A percentile compares a stretch with the other conserved stretches of the same genome.
These are phyloP conservation scores for Aix galericulata DNA, from an alignment of 2,113 vertebrate genomes.

Conservation along the genomic window DNA sequence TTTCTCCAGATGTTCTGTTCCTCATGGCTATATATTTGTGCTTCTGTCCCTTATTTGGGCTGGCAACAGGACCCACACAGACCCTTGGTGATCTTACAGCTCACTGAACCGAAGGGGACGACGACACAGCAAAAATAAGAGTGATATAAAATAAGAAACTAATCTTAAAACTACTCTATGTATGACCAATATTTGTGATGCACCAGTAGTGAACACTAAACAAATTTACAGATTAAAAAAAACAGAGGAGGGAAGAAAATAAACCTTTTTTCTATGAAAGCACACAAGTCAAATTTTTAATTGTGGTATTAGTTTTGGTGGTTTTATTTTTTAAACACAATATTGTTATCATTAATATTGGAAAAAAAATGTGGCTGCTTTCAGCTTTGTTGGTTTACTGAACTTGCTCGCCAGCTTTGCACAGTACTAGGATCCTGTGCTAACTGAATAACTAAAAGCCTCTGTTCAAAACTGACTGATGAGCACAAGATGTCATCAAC, in stretches of 20 bases:
- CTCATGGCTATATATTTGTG: background rate
- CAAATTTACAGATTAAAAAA: background rate
- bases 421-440: background rate
- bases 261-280: background rate
- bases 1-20: background rate
- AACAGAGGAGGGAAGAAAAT: background rate
- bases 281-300: background rate
- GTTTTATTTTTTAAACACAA: background rate
- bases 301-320: background rate
- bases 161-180: background rate
- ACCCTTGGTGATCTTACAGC: background rate
- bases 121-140: background rate
- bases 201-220: background rate
- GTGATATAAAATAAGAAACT: background rate
- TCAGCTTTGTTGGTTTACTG: background rate
- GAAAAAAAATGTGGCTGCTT: background rate
- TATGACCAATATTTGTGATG: background rate
- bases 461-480: background rate
- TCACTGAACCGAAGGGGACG: background rate
- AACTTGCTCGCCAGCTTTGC: background rate
- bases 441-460: background rate
- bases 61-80: background rate
- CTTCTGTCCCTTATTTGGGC: background rate
- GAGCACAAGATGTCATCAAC: background rate
- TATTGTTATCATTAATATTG: background rate